Evolutionary conservation across 2,797 vertebrate species (phyloP).

Genomic region (Eospalax fontanierii): DNA sequence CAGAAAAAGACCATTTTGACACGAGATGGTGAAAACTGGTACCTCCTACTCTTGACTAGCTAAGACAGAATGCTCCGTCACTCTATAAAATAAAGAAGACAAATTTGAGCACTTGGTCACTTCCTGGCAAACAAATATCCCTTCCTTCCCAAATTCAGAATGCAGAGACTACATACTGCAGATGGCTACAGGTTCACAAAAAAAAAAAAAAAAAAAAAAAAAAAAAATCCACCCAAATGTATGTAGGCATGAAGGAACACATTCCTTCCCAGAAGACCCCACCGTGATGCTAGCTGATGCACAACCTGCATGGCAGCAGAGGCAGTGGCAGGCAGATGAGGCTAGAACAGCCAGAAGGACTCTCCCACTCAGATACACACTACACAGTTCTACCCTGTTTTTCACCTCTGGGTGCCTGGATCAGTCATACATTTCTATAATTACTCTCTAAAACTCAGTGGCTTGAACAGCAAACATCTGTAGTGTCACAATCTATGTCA

Average conservation of each 20-base stretch:
- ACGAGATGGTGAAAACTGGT: no score
- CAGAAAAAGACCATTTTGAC: not conserved
- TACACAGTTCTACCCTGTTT: not conserved
- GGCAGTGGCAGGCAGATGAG: not conserved
- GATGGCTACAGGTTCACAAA: not conserved
- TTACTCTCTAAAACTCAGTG: not conserved
- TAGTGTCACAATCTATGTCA: rapidly evolving
- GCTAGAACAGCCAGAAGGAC: not conserved
- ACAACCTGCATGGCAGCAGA: not conserved
- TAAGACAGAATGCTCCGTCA: not conserved
- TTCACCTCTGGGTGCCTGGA: not conserved
- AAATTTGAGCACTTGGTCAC: not conserved
- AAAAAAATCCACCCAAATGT: not conserved
- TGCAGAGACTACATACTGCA: not conserved
- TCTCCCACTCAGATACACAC: not conserved
- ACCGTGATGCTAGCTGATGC: not conserved
- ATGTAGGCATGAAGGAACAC: not conserved
- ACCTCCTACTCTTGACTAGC: not conserved
- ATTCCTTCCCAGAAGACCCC: not conserved
- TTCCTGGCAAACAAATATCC: not conserved
- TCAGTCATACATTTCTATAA: not conserved
- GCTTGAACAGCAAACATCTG: not conserved
- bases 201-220: not conserved
- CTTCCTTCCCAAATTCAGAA: not conserved
- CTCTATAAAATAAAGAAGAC: not conserved